A percentile compares a stretch with the other conserved stretches of the same genome.
phyloP scores from a whole-genome alignment of 2,113 vertebrate genomes.

The Hypomesus transpacificus region DNA sequence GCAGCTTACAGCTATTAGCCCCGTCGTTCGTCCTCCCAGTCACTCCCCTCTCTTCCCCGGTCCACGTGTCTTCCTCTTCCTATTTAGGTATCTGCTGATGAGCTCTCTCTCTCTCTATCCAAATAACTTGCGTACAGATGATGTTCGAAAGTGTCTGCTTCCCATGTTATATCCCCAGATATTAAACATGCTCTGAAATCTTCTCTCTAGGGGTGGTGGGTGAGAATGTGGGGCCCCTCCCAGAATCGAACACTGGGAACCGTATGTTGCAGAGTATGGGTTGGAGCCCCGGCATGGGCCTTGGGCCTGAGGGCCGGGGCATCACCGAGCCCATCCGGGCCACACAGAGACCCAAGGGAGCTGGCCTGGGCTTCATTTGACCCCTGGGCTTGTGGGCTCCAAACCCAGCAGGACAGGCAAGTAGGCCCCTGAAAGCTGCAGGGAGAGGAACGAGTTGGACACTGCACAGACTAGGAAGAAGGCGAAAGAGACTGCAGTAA shows the following conservation, averaged over 20 bases:
- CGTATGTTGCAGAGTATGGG: constrained; percentile 97
- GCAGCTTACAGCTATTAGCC: too few species aligned
- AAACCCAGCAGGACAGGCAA: not conserved
- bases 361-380: constrained; percentile 93
- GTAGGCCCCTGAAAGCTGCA: not conserved
- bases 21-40: too few species aligned
- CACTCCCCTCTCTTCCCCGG: too few species aligned
- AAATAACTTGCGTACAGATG: constrained; percentile 50
- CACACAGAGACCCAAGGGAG: constrained; percentile 88
- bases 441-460: too few species aligned
- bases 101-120: not conserved
- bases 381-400: constrained; percentile 9
- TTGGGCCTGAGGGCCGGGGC: constrained; percentile 90
- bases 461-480: not conserved
- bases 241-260: constrained; percentile 89
- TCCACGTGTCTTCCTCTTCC: too few species aligned
- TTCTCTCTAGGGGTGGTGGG: constrained; percentile 81
- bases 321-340: constrained; percentile 90
- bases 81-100: too few species aligned
- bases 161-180: constrained; percentile 27
- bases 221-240: constrained; percentile 83
- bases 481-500: too few species aligned
- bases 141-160: constrained; percentile 28
- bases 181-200: not conserved
- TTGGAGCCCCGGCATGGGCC: constrained; percentile 89